Conservation (phyloP, 2,113 vertebrate genomes). For the Tichodroma muraria region DNA sequence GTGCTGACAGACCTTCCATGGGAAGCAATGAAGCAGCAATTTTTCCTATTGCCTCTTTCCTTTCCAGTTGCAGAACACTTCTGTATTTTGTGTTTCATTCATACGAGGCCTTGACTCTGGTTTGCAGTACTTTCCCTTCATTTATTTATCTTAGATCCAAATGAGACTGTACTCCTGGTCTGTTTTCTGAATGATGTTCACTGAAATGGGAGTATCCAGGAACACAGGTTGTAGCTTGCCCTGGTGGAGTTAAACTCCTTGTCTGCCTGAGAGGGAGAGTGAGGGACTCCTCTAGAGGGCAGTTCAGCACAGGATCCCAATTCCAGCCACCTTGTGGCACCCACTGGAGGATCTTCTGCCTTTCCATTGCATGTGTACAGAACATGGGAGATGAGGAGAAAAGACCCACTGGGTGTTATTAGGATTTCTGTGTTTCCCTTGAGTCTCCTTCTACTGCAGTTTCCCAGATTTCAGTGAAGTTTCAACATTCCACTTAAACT, state of each 20-base stretch:
- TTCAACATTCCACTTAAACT: background rate
- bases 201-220: background rate
- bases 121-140: background rate
- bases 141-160: background rate
- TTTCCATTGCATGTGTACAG: background rate
- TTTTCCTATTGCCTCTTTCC: background rate
- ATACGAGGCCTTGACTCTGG: background rate
- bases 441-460: background rate
- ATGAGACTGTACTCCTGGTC: background rate
- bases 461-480: background rate
- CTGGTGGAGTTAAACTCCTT: background rate
- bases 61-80: background rate
- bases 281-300: background rate
- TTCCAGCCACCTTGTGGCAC: background rate
- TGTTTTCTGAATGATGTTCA: background rate
- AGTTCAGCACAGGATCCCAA: background rate
- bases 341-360: background rate
- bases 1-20: background rate
- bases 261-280: background rate
- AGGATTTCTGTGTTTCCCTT: background rate
- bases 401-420: background rate
- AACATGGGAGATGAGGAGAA: background rate
- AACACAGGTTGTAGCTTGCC: background rate
- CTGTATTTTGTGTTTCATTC: background rate
- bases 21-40: background rate